Evolutionary conservation across 2,797 vertebrate species (phyloP).

Genomic region (Lepilemur septentrionalis): DNA sequence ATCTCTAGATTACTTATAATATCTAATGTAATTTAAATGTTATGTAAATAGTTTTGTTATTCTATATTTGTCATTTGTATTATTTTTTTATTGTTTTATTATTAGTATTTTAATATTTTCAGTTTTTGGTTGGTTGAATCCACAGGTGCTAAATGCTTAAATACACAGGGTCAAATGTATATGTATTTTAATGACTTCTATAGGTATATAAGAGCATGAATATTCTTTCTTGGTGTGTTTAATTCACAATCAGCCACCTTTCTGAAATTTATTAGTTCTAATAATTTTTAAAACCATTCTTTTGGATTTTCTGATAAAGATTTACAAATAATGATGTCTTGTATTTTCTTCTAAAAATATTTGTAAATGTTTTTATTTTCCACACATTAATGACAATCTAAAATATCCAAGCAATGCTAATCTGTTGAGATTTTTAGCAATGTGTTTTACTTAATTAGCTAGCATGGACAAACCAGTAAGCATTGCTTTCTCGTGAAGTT

Average conservation of each 20-base stretch:
- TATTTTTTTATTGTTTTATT: neutral
- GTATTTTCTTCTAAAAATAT: neutral
- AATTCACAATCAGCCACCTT: neutral
- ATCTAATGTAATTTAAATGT: neutral
- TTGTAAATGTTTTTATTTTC: neutral
- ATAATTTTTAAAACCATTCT: neutral
- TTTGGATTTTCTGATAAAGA: neutral
- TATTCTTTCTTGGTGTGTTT: neutral
- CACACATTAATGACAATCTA: neutral
- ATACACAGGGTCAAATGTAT: neutral
- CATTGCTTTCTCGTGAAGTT: neutral
- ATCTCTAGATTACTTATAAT: neutral
- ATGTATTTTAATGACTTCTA: neutral
- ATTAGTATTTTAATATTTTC: neutral
- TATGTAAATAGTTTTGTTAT: neutral
- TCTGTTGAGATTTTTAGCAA: neutral
- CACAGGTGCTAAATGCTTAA: neutral
- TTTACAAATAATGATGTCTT: neutral
- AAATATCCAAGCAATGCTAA: neutral
- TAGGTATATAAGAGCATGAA: neutral
- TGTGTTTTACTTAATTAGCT: neutral
- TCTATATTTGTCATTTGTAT: too few relatives aligned
- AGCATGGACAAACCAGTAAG: neutral
- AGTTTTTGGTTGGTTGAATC: neutral
- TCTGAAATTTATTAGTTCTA: neutral